A percentile compares a stretch with the other conserved stretches of the same genome.
Evolutionary conservation across 2,797 vertebrate species (phyloP).

Genomic region (Malurus splendens): DNA sequence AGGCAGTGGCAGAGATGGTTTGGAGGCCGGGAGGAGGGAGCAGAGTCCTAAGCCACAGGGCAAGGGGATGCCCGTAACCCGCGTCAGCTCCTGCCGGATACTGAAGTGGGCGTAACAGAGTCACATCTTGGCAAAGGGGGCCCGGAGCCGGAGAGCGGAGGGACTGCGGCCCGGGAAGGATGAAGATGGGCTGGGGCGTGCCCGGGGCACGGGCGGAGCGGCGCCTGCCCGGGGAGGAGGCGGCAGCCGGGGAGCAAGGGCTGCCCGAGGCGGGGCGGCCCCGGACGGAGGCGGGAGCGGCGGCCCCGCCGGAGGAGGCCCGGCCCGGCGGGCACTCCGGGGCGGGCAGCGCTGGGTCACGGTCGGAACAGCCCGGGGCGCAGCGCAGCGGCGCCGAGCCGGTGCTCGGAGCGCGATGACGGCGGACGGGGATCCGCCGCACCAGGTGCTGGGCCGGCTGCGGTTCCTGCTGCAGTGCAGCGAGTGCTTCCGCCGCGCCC

Average conservation of each 20-base stretch:
- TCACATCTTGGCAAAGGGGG: background rate
- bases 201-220: background rate
- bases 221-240: background rate
- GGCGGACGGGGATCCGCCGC: conserved; percentile 3
- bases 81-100: background rate
- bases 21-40: background rate
- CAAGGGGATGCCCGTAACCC: background rate
- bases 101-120: fast-evolving
- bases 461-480: conserved; percentile 86
- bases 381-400: background rate
- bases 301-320: background rate
- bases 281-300: background rate
- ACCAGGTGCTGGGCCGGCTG: conserved; percentile 76
- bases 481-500: conserved; percentile 76
- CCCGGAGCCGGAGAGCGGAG: no score
- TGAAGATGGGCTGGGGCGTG: background rate
- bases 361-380: background rate
- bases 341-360: background rate
- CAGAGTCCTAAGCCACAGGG: background rate
- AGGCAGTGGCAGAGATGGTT: no score
- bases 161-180: fast-evolving
- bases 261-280: background rate
- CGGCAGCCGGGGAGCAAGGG: background rate
- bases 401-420: background rate
- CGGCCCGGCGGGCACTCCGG: background rate